Conservation (phyloP, 2,888 invertebrate species). For the Microctonus hyperodae region DNA sequence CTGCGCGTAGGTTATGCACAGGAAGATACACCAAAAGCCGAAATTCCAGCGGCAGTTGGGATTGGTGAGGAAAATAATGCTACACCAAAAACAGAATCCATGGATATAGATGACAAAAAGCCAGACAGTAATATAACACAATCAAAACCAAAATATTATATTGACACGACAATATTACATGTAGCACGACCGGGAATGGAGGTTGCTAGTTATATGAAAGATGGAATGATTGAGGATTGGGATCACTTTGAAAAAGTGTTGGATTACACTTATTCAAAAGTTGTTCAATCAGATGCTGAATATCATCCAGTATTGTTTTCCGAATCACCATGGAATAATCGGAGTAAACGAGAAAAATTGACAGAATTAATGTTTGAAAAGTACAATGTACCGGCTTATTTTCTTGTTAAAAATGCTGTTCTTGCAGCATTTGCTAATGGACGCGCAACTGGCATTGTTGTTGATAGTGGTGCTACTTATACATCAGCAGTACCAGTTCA, state of each 20-base stretch:
- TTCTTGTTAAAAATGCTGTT: conserved; percentile 97
- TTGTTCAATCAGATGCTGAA: conserved; percentile 92
- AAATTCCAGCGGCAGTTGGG: conserved; percentile 93
- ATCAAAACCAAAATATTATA: conserved; percentile 76
- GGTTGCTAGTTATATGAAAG: conserved; percentile 92
- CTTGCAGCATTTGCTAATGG: conserved; percentile 98
- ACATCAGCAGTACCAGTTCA: conserved; percentile 98
- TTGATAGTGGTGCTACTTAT: conserved; percentile 97
- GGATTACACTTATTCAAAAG: conserved; percentile 92
- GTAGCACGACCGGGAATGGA: conserved; percentile 88
- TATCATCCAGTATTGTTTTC: conserved; percentile 98
- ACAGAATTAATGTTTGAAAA: conserved; percentile 99
- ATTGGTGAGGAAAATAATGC: conserved; percentile 73
- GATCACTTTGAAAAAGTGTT: conserved; percentile 94
- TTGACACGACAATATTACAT: conserved; percentile 93
- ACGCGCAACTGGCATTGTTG: conserved; percentile 82
- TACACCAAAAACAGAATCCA: conserved; percentile 71
- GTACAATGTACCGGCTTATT: conserved; percentile 98
- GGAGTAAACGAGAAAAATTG: conserved; percentile 91
- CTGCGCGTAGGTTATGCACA: conserved; percentile 93
- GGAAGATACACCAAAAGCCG: conserved; percentile 99
- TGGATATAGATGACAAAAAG: conserved; percentile 73
- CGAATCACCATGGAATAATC: conserved; percentile 95
- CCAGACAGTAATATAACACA: conserved; percentile 76
- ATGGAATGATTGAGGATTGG: conserved; percentile 99